A percentile compares a stretch with the other conserved stretches of the same genome.
Conservation (phyloP, 2,888 invertebrate species). For the Machimus atricapillus region DNA sequence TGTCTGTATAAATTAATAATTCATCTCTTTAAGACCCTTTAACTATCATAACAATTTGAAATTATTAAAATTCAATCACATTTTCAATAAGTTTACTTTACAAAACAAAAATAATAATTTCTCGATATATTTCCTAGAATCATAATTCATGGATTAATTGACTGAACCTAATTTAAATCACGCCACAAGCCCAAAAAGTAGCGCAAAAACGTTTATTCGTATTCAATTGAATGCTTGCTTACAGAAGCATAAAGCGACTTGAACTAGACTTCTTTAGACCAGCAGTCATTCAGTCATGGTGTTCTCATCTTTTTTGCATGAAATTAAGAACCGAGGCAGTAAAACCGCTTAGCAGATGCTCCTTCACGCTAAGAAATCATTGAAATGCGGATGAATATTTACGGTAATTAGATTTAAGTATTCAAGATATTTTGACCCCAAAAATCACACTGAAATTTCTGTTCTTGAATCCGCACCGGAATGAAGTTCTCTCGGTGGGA, state of each 20-base stretch:
- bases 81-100: neutral
- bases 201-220: neutral
- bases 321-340: neutral
- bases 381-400: neutral
- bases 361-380: neutral
- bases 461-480: neutral
- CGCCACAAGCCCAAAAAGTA: neutral
- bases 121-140: neutral
- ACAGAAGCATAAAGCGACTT: neutral
- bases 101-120: neutral
- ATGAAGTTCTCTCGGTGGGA: neutral
- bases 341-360: neutral
- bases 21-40: too few relatives aligned
- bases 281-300: neutral
- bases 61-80: too few relatives aligned
- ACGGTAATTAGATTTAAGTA: neutral
- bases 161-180: neutral
- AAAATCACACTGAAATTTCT: neutral
- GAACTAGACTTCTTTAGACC: neutral
- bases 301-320: neutral
- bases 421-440: neutral
- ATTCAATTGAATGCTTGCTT: neutral
- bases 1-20: too few relatives aligned
- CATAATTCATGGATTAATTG: neutral
- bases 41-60: too few relatives aligned